phyloP scores from a whole-genome alignment of 2,888 invertebrate species.

The Onchidella celtica region DNA sequence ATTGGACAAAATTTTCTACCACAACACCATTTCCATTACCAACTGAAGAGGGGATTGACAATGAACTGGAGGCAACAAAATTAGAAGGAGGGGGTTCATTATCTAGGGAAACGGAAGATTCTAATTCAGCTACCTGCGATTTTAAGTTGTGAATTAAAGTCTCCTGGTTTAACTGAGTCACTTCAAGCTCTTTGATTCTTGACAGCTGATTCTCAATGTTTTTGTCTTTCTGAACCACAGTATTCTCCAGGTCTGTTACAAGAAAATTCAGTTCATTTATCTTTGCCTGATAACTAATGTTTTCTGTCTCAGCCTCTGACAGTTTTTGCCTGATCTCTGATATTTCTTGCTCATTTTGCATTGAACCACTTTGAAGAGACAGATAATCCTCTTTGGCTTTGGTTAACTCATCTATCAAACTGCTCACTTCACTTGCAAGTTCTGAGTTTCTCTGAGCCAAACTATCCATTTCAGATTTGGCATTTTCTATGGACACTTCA shows the following conservation, averaged over 20 bases:
- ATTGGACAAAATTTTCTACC: slow-evolving; percentile 14
- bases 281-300: slow-evolving; percentile 16
- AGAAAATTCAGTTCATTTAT: slow-evolving; percentile 19
- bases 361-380: slow-evolving; percentile 20
- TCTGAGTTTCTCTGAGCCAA: background rate
- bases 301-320: background rate
- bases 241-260: slow-evolving; percentile 45
- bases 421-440: slow-evolving; percentile 20
- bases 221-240: slow-evolving; percentile 50
- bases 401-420: slow-evolving; percentile 18
- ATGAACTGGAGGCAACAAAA: slow-evolving; percentile 24
- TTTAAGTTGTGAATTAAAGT: slow-evolving; percentile 1
- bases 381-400: slow-evolving; percentile 12
- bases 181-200: slow-evolving; percentile 44
- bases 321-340: slow-evolving; percentile 44
- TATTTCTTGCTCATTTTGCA: slow-evolving; percentile 44
- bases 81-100: background rate
- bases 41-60: slow-evolving; percentile 18
- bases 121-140: slow-evolving; percentile 26
- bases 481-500: slow-evolving; percentile 17
- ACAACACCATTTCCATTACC: slow-evolving; percentile 29
- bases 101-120: background rate
- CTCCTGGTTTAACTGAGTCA: slow-evolving; percentile 24
- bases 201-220: slow-evolving; percentile 45
- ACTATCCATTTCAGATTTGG: slow-evolving; percentile 25